phyloP scores from a whole-genome alignment of 2,888 invertebrate species.

The Leucoptera coffeella region DNA sequence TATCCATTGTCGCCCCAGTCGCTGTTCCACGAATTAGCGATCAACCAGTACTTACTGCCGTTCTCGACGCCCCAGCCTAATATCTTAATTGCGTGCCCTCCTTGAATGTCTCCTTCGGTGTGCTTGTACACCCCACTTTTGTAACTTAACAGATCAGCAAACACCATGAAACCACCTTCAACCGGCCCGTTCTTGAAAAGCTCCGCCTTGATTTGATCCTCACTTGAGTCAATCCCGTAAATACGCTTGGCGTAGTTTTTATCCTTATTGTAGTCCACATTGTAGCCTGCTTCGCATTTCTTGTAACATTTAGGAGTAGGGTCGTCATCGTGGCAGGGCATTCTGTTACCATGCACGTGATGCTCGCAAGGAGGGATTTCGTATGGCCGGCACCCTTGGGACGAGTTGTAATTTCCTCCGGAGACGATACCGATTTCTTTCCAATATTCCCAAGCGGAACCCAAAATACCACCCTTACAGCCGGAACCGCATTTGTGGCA shows the following conservation, averaged over 20 bases:
- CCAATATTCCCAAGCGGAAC: conserved; percentile 85
- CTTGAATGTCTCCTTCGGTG: conserved; percentile 63
- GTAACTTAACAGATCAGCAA: conserved; percentile 76
- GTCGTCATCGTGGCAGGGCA: conserved; percentile 59
- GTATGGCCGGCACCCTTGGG: conserved; percentile 83
- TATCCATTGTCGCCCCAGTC: conserved; percentile 89
- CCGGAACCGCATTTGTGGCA: conserved; percentile 75
- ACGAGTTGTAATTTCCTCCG: conserved; percentile 73
- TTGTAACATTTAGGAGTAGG: conserved; percentile 76
- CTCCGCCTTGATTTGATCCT: conserved; percentile 72
- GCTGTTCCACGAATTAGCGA: conserved; percentile 89
- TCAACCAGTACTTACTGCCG: conserved; percentile 78
- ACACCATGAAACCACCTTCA: conserved; percentile 84
- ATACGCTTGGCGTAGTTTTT: conserved; percentile 66
- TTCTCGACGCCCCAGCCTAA: conserved; percentile 85
- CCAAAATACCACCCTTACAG: conserved; percentile 75
- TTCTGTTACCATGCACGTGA: conserved; percentile 73
- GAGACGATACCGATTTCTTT: conserved; percentile 78
- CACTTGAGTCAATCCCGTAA: conserved; percentile 55
- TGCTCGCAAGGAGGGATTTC: conserved; percentile 84
- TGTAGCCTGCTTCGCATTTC: conserved; percentile 62
- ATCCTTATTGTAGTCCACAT: conserved; percentile 63
- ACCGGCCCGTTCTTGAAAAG: conserved; percentile 82
- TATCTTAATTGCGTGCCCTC: conserved; percentile 84
- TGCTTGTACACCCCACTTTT: conserved; percentile 70